Evolutionary conservation across 2,888 invertebrate genomes (phyloP), one percentile per base, ranked within the genome.

Genomic region (Empis livida): DNA sequence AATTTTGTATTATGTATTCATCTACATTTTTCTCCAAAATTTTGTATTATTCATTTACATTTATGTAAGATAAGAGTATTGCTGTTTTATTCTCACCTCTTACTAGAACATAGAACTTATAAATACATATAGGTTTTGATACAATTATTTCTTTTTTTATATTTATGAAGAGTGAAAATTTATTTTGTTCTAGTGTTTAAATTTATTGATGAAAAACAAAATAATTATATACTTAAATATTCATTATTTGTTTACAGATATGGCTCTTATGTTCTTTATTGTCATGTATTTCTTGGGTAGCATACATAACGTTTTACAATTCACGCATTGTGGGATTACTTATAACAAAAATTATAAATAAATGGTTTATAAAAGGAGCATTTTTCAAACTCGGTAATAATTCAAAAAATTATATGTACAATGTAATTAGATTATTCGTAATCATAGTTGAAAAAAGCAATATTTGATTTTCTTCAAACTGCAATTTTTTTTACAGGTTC

Each of bases 261-360:
- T 82, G 83, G 74, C 73, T 91, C 55, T 74, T 93, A 20, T 82
- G 83, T 58, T 90, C 91, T 49, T 73, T 92, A 44, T 75, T 85
- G 56, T 83, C 85, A 51, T 87, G 88, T 17, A 84, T 90, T 62
- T 75, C 82, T 37, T 96, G 95, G 95, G 80, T 93, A 45, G 84
- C 93, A 55, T 96, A 95, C 71, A 86, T 93, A 60, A 86, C 89
- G 1, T 94, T 91, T 71, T 96, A 95, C 72, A 94, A 94, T 69
- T 92, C 93, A 46, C 78, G 95, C 52, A 80, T 96, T 5, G 77
- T 92, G 56, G 96, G 94, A 27, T 85, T 89, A 62, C 78, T 95
- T 59, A 76, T 94, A 46, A 95, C 95, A 10, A 83, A 87, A 65
- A 75, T 93, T 47, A 77, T 89, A 46, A 95, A 94, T 71, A 80